These are phyloP conservation scores for Scaptomyza tumidula DNA, from an alignment of 2,888 invertebrate species.

Conservation along the genomic window DNA sequence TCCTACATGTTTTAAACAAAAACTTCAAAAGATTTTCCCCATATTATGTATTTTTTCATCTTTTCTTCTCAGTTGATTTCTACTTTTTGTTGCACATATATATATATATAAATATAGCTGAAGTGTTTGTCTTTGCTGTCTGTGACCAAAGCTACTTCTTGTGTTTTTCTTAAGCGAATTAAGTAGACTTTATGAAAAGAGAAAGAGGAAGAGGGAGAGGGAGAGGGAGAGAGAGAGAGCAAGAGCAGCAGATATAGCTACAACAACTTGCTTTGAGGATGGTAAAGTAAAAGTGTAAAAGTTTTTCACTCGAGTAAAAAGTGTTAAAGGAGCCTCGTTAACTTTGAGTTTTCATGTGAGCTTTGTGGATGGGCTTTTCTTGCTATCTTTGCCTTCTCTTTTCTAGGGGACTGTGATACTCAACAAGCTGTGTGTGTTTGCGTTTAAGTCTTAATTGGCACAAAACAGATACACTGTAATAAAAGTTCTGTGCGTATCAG, in stretches of 20 bases:
- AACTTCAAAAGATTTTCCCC: too few species aligned
- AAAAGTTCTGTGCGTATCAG: constrained; percentile 45
- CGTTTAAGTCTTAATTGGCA: constrained; percentile 68
- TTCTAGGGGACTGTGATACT: neutral
- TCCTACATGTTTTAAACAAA: too few species aligned
- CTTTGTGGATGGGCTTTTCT: constrained; percentile 32
- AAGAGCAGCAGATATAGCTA: constrained; percentile 34
- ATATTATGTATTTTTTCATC: too few species aligned
- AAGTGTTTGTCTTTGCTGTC: neutral
- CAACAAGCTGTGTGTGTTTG: constrained; percentile 18
- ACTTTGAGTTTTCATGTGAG: constrained; percentile 65
- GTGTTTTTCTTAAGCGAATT: constrained; percentile 61
- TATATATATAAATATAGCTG: neutral
- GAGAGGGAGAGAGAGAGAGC: constrained; percentile 3
- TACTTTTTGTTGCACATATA: constrained; percentile 1
- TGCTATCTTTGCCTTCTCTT: neutral
- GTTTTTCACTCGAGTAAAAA: constrained; percentile 8
- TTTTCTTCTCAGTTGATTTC: neutral
- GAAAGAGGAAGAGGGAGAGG: neutral
- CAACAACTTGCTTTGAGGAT: constrained; percentile 7
- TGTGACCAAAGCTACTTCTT: constrained; percentile 41
- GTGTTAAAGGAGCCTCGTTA: constrained; percentile 39
- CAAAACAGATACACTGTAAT: constrained; percentile 1
- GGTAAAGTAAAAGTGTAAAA: constrained; percentile 26
- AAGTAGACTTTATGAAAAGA: constrained; percentile 58